Evolutionary conservation across 2,797 vertebrate species (phyloP).

Genomic region (Pantherophis alleghaniensis): DNA sequence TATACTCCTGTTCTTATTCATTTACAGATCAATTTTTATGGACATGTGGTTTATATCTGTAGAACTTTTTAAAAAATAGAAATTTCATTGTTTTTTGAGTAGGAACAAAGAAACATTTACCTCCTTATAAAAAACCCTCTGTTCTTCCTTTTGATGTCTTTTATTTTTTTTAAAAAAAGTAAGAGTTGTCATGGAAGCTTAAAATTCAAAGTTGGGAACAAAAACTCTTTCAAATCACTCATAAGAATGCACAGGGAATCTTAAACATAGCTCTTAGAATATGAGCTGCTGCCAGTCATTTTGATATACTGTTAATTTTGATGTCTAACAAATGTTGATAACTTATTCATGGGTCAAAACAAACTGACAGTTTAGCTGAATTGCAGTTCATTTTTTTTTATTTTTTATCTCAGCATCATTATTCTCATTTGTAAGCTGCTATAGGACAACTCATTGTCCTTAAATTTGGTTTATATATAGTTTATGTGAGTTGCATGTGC

Average conservation of each 20-base stretch:
- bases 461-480: not conserved
- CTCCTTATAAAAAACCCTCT: not conserved
- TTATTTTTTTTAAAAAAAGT: not conserved
- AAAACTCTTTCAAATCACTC: constrained; percentile 7
- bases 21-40: not conserved
- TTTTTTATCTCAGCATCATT: not conserved
- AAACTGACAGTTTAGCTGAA: constrained; percentile 26
- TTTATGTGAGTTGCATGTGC: not conserved
- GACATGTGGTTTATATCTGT: not conserved
- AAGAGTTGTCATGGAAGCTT: constrained; percentile 12
- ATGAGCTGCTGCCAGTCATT: constrained; percentile 20
- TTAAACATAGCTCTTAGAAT: constrained; percentile 19
- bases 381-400: not conserved
- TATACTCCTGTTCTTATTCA: not conserved
- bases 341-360: constrained; percentile 20
- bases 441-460: not conserved
- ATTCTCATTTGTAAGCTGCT: not conserved
- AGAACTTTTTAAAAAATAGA: not conserved
- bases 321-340: constrained; percentile 28
- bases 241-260: not conserved
- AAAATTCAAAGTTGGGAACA: constrained; percentile 28
- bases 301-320: constrained; percentile 25
- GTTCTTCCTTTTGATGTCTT: not conserved
- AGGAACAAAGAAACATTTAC: not conserved
- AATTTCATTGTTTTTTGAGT: not conserved